Percentiles rank a stretch among this genome's conserved stretches.
Conservation (phyloP, 2,888 invertebrate genomes). For the Liodrosophila aerea region DNA sequence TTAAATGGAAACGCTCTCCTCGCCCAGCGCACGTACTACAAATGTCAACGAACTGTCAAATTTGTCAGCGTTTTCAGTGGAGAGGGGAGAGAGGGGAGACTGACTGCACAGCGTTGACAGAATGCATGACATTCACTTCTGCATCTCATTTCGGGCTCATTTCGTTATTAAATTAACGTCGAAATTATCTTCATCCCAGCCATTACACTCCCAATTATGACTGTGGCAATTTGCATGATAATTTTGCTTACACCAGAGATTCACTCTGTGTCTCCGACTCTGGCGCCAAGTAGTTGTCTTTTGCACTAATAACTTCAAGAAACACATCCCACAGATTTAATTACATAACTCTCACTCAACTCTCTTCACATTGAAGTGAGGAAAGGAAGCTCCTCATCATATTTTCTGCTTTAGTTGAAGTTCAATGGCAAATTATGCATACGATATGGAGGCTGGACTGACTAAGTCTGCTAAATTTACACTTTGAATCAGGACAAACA, state of each 20-base stretch:
- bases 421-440: too few species aligned
- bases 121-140: constrained; percentile 33
- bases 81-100: neutral
- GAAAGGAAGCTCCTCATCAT: too few species aligned
- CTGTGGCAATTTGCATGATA: constrained; percentile 41
- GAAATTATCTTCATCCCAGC: constrained; percentile 38
- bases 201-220: constrained; percentile 32
- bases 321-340: too few species aligned
- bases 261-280: neutral
- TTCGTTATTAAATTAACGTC: constrained; percentile 62
- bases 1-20: constrained; percentile 7
- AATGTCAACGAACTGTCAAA: constrained; percentile 68
- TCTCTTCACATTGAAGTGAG: too few species aligned
- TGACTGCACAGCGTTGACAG: constrained; percentile 14
- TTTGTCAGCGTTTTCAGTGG: constrained; percentile 44
- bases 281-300: neutral
- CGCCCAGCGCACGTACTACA: constrained; percentile 30
- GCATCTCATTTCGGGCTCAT: constrained; percentile 48
- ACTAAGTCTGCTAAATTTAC: neutral
- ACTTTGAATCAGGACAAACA: neutral
- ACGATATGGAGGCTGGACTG: too few species aligned
- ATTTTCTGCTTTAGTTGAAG: too few species aligned
- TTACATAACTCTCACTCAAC: too few species aligned
- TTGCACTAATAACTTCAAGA: too few species aligned
- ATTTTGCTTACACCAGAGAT: constrained; percentile 33